These are phyloP conservation scores for Aphelocoma coerulescens DNA, from an alignment of 2,113 vertebrate genomes.

Conservation along the genomic window DNA sequence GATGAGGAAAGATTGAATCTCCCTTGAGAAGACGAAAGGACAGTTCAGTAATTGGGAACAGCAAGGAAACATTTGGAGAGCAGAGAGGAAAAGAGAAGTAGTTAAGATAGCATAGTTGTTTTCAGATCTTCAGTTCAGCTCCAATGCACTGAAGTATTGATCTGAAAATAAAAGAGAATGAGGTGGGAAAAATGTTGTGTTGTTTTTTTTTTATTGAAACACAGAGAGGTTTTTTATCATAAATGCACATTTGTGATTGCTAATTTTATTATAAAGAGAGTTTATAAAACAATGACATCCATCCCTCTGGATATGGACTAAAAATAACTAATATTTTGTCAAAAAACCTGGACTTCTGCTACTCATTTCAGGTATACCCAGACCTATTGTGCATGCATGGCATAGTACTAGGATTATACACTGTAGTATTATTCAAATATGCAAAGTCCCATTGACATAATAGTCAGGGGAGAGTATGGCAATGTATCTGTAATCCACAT, in stretches of 20 bases:
- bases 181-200: background rate
- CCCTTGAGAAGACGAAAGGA: slow-evolving; percentile 15
- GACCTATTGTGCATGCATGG: slow-evolving; percentile 9
- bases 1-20: slow-evolving; percentile 27
- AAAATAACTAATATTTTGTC: background rate
- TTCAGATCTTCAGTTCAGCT: background rate
- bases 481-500: slow-evolving; percentile 61
- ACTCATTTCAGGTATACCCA: background rate
- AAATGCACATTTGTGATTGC: background rate
- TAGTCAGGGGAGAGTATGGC: slow-evolving; percentile 43
- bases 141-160: background rate
- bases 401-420: slow-evolving; percentile 19
- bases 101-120: slow-evolving; percentile 8
- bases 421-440: slow-evolving; percentile 59
- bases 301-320: background rate
- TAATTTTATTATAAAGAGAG: background rate
- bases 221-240: background rate
- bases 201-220: background rate
- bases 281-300: background rate
- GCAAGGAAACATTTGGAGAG: background rate
- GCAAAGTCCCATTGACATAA: slow-evolving; percentile 60
- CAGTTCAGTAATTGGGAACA: slow-evolving; percentile 22
- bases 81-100: background rate
- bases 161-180: background rate
- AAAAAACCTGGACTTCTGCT: background rate